Conservation (phyloP, 2,113 vertebrate species). For the Corythornis madagascariensis region DNA sequence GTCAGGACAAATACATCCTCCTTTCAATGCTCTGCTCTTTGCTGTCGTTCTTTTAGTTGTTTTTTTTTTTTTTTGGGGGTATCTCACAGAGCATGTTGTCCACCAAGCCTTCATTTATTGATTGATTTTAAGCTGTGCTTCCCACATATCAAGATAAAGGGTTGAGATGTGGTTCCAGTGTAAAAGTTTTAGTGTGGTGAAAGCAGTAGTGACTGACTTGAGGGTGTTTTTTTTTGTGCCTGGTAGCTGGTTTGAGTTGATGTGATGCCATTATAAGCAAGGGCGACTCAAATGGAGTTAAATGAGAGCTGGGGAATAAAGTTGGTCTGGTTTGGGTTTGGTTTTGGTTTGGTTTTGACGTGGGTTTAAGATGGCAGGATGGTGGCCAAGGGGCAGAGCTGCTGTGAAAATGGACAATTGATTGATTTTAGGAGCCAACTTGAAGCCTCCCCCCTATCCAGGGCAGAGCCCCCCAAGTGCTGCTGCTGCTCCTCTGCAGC, state of each 20-base stretch:
- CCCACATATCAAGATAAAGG: constrained; percentile 14
- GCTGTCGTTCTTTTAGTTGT: neutral
- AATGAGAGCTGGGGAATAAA: neutral
- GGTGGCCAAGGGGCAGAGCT: neutral
- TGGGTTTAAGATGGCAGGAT: neutral
- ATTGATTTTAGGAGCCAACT: neutral
- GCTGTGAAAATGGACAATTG: neutral
- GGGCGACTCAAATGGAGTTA: neutral
- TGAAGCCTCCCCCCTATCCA: neutral
- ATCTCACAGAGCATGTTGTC: neutral
- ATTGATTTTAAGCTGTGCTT: neutral
- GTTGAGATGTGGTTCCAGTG: neutral
- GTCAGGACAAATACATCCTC: constrained; percentile 40
- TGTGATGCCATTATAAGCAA: neutral
- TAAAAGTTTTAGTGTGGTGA: neutral
- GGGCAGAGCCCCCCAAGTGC: neutral
- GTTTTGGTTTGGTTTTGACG: neutral
- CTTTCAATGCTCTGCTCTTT: constrained; percentile 44
- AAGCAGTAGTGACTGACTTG: neutral
- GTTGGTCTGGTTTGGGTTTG: neutral
- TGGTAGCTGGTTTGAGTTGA: neutral
- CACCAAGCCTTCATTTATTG: neutral
- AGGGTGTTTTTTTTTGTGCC: neutral
- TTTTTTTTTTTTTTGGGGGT: neutral
- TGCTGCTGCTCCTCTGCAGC: neutral